Base-by-base conservation (phyloP, 1,140 invertebrate genomes). In the Asobara japonica region DNA sequence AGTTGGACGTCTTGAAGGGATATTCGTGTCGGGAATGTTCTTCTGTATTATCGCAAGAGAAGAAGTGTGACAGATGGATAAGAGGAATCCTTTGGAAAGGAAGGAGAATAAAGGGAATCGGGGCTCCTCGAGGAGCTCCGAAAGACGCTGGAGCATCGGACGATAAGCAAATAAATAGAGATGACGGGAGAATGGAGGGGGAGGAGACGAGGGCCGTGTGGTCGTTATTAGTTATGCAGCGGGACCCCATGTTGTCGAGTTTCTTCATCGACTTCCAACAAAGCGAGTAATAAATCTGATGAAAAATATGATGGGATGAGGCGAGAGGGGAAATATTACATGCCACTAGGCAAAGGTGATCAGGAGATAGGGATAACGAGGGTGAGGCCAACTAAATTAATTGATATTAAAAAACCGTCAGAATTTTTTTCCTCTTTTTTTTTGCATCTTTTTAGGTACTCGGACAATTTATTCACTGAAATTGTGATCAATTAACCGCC, bases 101-200 rank as follows among this genome's bases (percentile, higher is more conserved):
- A 56, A 56, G 22, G 25, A 56, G 25, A 56, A 56, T 56, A 56
- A 56, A 25, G 18, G 25, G 51, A 56, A 56, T 56, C 22, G 8
- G 11, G 25, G 20, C 51, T 25, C 22, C 25, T 18, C 20, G 25
- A 25, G n/a, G 4, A 51, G 22, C 45, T 51, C 4, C n/a, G 8
- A 20, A 16, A 18, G 45, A 7, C 8, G 1, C n/a, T 16, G 41
- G 41, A 45, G n/a, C 25, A 56, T 56, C 51, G 25, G 25, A 56
- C 51, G 51, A 56, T 56, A 56, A 56, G 51, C 51, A 56, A 56
- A 56, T 56, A 56, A 56, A 56, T 56, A 56, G 51, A 56, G 13
- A 56, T 56, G 51, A 56, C 18, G 18, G 51, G 51, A 56, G 22
- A 27, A 25, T 25, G 22, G 25, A 56, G 18, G 10, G 51, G 8